A percentile compares a stretch with the other conserved stretches of the same genome.
Evolutionary conservation across 2,113 vertebrate genomes (phyloP).

Genomic region (Channa maculata): DNA sequence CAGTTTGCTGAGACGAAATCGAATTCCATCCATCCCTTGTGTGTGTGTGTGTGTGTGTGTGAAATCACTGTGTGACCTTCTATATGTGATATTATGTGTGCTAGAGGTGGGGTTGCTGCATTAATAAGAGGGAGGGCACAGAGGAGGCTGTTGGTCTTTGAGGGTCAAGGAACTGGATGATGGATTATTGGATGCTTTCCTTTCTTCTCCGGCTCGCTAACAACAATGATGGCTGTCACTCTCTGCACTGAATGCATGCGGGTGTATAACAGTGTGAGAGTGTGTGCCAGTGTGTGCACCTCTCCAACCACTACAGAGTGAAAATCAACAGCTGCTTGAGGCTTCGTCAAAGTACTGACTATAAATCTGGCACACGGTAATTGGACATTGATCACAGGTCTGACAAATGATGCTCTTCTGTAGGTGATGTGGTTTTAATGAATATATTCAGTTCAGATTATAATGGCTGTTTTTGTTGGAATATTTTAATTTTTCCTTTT

Average conservation of each 20-base stretch:
- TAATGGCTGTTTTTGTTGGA: too few species aligned
- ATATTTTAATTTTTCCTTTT: too few species aligned
- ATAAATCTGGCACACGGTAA: not conserved
- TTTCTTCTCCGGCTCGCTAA: not conserved
- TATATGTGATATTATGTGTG: conserved; percentile 26
- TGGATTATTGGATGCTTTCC: conserved; percentile 28
- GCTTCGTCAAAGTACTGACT: not conserved
- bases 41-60: conserved; percentile 5
- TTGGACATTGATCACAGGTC: not conserved
- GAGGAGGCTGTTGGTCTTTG: conserved; percentile 18
- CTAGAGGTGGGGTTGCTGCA: conserved; percentile 1
- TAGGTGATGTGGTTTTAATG: not conserved
- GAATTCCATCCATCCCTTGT: conserved; percentile 12
- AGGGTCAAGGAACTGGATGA: conserved; percentile 42
- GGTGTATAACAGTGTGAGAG: not conserved
- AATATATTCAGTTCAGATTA: not conserved
- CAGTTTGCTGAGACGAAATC: conserved; percentile 43
- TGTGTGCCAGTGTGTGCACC: not conserved
- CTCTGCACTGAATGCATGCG: not conserved
- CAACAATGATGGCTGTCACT: conserved; percentile 2
- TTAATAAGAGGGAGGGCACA: conserved; percentile 28
- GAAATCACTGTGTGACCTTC: conserved; percentile 51
- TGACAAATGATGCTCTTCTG: not conserved
- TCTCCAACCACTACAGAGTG: not conserved
- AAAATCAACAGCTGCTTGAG: not conserved